Base-by-base conservation (phyloP, 1,140 invertebrate genomes). In the Achatina immaculata region DNA sequence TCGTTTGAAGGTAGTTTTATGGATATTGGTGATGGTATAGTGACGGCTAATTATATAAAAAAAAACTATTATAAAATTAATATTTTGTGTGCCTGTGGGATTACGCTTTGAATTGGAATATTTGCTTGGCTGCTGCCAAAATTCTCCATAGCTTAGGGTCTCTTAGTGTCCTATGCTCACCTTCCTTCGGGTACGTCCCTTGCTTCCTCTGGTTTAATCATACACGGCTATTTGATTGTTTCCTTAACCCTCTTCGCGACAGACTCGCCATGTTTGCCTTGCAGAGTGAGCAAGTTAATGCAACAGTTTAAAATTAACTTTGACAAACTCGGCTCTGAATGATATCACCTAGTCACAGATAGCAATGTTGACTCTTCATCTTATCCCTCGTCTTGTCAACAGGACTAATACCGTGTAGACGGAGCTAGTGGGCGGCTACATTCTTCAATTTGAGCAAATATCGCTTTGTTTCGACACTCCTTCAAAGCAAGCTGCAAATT, bases 231-330 rank as follows among this genome's bases (percentile, higher is more conserved):
- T 62, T 62, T 62, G 58, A 62, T 34, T 62, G 58, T 62, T 62
- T 31, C 21, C 58, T 62, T 62, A 62, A 62, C 58, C 58, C 21
- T 16, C 21, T 28, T 62, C 58, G 58, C 16, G 51, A 55, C 16
- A 62, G 58, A 31, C 58, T 31, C n/a, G 16, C 58, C 9, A 2
- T 62, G n/a, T 62, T 62, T 62, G 58, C 58, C 9, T 34, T 62
- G 6, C n/a, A 4, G 28, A 62, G 58, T 62, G 58, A 28, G n/a
- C 7, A 31, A 31, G 58, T 62, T 62, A 62, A 62, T 62, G 31
- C 58, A 31, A 31, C 58, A 62, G 58, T 62, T 62, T 62, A 62
- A 62, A 62, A 62, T 62, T 62, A 62, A 62, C 58, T 62, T 62
- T 62, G 28, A 28, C 31, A 62, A 62, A 62, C 58, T 62, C 58